phyloP scores from a whole-genome alignment of 2,888 invertebrate species.

The Apotomis betuletana region DNA sequence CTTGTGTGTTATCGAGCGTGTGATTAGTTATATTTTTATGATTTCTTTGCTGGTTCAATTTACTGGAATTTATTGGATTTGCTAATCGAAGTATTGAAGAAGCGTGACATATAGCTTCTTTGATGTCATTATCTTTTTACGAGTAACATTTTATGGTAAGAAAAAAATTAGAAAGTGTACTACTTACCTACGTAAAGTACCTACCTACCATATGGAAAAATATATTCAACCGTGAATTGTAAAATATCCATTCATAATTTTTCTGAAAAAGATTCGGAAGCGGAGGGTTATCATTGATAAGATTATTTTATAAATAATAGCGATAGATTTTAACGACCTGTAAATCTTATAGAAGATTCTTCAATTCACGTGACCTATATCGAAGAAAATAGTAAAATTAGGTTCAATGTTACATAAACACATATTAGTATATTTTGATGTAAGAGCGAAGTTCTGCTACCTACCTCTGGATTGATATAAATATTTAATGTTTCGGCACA shows the following conservation, averaged over 20 bases:
- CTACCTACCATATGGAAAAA: no score
- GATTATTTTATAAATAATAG: no score
- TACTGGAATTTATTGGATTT: slow-evolving; percentile 42
- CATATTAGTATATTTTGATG: slow-evolving; percentile 1
- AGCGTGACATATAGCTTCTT: slow-evolving; percentile 4
- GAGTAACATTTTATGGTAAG: background rate
- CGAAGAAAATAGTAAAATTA: no score
- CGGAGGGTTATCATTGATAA: no score
- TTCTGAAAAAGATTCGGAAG: no score
- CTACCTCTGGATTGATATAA: slow-evolving; percentile 63
- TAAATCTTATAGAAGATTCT: no score
- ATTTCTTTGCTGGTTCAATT: slow-evolving; percentile 49
- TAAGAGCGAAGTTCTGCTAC: slow-evolving; percentile 52
- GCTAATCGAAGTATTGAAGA: slow-evolving; percentile 8
- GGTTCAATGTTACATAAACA: background rate
- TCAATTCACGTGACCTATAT: no score
- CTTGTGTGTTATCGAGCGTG: slow-evolving; percentile 57
- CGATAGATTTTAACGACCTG: no score
- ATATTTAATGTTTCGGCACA: slow-evolving; percentile 80
- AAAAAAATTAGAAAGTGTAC: background rate
- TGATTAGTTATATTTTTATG: slow-evolving; percentile 57
- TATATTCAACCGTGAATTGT: no score
- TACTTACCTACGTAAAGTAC: no score
- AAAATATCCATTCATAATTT: no score
- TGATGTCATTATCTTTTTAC: background rate